A percentile compares a stretch with the other conserved stretches of the same genome.
Evolutionary conservation across 1,140 invertebrate genomes (phyloP).

Genomic region (Brachionus plicatilis): DNA sequence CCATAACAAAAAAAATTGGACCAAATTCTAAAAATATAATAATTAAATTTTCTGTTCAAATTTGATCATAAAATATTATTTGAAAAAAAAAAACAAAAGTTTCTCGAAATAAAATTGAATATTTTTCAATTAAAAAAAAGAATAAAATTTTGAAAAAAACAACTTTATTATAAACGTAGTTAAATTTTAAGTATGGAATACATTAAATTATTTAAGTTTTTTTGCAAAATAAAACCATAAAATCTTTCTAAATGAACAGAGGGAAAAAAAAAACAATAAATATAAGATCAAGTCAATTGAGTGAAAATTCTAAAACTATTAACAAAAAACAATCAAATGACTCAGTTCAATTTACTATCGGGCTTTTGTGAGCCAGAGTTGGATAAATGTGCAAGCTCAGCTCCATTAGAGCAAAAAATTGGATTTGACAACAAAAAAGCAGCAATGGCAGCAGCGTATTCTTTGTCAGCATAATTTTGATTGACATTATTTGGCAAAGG

Average conservation of each 20-base stretch:
- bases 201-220: not conserved
- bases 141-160: not conserved
- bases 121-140: not conserved
- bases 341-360: not conserved
- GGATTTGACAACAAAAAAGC: not conserved
- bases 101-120: not conserved
- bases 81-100: too few relatives aligned
- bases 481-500: not conserved
- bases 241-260: not conserved
- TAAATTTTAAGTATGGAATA: not conserved
- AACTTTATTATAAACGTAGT: not conserved
- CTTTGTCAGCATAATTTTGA: conserved; percentile 3
- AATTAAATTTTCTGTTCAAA: too few relatives aligned
- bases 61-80: too few relatives aligned
- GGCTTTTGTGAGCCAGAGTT: not conserved
- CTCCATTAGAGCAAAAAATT: not conserved
- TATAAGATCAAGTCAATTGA: not conserved
- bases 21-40: too few relatives aligned
- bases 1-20: too few relatives aligned
- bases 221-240: not conserved
- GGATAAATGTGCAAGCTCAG: not conserved
- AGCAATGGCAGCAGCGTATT: not conserved
- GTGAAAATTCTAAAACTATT: not conserved
- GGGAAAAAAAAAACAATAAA: not conserved
- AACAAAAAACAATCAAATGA: not conserved